These are phyloP conservation scores for Cryptomyrus ogoouensis DNA, from an alignment of 2,113 vertebrate species.

Conservation along the genomic window DNA sequence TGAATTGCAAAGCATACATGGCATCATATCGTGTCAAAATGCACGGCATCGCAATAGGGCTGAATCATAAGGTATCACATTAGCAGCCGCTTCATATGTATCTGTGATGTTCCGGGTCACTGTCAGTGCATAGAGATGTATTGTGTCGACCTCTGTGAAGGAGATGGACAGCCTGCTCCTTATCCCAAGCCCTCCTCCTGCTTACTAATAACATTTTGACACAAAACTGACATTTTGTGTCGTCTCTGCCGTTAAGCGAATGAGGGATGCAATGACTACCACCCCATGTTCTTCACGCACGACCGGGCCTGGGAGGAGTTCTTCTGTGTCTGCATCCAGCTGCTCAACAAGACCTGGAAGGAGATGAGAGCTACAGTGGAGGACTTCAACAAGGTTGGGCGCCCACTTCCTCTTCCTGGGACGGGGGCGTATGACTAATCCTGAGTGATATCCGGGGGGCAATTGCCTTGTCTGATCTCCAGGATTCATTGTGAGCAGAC, in stretches of 20 bases:
- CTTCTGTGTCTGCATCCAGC: conserved; percentile 93
- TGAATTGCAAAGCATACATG: too few species aligned
- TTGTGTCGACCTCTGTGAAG: not conserved
- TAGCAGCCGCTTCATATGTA: not conserved
- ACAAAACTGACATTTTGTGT: not conserved
- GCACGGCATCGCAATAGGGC: too few species aligned
- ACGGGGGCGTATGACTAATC: not conserved
- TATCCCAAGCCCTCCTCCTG: not conserved
- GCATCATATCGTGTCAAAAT: too few species aligned
- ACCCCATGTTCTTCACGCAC: conserved; percentile 98
- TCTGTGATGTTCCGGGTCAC: not conserved
- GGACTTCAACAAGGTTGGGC: conserved; percentile 92
- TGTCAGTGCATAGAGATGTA: not conserved
- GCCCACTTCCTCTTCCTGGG: not conserved
- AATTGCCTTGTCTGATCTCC: not conserved
- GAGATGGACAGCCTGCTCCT: not conserved
- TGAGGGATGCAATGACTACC: conserved; percentile 93
- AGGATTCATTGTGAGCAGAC: not conserved
- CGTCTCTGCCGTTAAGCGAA: conserved; percentile 64
- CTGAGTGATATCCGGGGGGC: not conserved
- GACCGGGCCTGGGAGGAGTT: conserved; percentile 95
- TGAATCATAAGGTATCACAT: too few species aligned
- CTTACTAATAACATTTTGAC: not conserved
- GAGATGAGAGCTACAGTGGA: conserved; percentile 96
- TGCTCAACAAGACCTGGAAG: conserved; percentile 98